These are phyloP conservation scores for Epirrhoe tristata DNA, from an alignment of 2,888 invertebrate species.

Conservation along the genomic window DNA sequence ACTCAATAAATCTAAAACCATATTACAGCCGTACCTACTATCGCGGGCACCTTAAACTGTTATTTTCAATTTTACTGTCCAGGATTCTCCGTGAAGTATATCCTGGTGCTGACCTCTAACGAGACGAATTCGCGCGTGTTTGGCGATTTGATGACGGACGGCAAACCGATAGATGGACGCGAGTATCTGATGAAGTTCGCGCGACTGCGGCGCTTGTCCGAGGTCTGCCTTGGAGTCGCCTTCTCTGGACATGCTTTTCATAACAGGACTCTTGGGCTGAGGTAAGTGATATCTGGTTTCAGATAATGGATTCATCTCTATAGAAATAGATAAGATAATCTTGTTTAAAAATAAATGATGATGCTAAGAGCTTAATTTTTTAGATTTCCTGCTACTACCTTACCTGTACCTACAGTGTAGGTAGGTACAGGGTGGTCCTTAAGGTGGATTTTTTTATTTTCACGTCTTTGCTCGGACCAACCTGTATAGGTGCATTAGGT, in stretches of 20 bases:
- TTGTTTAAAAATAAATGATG: no score
- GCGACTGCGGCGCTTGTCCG: constrained; percentile 71
- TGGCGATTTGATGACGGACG: constrained; percentile 57
- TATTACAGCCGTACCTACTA: no score
- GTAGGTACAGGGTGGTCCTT: no score
- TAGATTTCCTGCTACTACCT: no score
- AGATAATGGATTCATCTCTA: no score
- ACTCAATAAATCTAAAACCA: no score
- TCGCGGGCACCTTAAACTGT: not conserved
- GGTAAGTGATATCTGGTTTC: constrained; percentile 51
- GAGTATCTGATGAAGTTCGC: constrained; percentile 74
- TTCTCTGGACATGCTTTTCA: constrained; percentile 82
- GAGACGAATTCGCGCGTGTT: constrained; percentile 74
- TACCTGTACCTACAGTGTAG: no score
- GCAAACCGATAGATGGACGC: constrained; percentile 66
- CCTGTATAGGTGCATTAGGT: no score
- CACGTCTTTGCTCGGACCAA: no score
- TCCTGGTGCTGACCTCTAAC: constrained; percentile 72
- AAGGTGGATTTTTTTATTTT: no score
- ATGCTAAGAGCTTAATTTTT: no score
- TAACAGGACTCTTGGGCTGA: constrained; percentile 75
- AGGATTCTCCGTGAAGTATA: constrained; percentile 83
- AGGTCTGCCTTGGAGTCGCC: constrained; percentile 82
- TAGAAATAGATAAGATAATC: no score
- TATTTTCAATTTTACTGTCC: not conserved